Conservation (phyloP, 2,797 vertebrate genomes). For the Philypnodon macrostomus region DNA sequence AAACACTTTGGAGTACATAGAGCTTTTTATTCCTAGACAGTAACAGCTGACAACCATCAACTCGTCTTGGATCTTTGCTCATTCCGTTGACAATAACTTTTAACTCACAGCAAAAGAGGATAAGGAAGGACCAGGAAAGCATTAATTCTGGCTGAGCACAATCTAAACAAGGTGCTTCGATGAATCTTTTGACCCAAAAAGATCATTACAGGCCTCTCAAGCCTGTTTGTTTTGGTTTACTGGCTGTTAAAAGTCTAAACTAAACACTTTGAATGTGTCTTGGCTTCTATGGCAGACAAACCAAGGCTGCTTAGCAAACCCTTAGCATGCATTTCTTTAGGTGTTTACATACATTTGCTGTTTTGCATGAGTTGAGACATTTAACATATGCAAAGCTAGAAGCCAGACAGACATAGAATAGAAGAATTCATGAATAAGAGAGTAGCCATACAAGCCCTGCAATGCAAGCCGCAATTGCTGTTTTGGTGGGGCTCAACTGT, state of each 20-base stretch:
- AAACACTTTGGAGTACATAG: slow-evolving; percentile 4
- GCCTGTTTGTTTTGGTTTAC: neutral
- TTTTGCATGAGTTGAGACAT: slow-evolving; percentile 14
- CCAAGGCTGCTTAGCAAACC: neutral
- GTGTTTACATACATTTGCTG: no score
- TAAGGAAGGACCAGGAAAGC: neutral
- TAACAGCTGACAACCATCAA: slow-evolving; percentile 46
- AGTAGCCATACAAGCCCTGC: neutral
- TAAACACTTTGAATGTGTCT: neutral
- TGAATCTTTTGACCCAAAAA: neutral
- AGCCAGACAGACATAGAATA: slow-evolving; percentile 4
- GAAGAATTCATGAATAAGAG: slow-evolving; percentile 6
- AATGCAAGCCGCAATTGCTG: slow-evolving; percentile 27
- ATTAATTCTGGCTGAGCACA: neutral
- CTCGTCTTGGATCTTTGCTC: slow-evolving; percentile 20
- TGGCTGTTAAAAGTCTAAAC: neutral
- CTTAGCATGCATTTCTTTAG: no score
- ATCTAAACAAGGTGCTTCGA: neutral
- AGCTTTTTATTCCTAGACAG: slow-evolving; percentile 5
- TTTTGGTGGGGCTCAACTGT: slow-evolving; percentile 14
- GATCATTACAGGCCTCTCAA: slow-evolving; percentile 1
- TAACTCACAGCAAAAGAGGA: slow-evolving; percentile 10
- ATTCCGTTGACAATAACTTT: slow-evolving; percentile 21
- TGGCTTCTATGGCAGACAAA: neutral
- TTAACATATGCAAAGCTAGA: slow-evolving; percentile 8